A percentile compares a stretch with the other conserved stretches of the same genome.
phyloP scores from a whole-genome alignment of 2,113 vertebrate species.

The Azemiops feae region DNA sequence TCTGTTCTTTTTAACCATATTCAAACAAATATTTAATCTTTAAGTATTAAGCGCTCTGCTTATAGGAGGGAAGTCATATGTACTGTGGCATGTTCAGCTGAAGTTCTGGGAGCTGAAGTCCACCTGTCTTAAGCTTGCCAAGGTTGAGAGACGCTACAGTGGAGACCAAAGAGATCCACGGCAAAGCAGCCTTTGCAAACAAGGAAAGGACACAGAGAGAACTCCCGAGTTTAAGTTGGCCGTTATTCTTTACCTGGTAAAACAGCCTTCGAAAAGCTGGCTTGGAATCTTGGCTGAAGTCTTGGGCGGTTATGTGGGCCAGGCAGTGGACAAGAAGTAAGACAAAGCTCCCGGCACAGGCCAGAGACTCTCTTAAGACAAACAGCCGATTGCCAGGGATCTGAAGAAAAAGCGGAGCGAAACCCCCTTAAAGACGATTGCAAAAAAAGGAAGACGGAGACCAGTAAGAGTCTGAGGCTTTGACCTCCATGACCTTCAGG shows the following conservation, averaged over 20 bases:
- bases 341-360: constrained; percentile 78
- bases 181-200: background rate
- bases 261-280: constrained; percentile 78
- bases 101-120: background rate
- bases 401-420: constrained; percentile 57
- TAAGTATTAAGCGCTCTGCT: background rate
- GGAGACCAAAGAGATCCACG: background rate
- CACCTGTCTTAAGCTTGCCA: background rate
- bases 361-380: constrained; percentile 75
- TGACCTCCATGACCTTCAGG: background rate
- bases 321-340: constrained; percentile 82
- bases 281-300: constrained; percentile 68
- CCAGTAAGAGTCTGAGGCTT: background rate
- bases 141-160: background rate
- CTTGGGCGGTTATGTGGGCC: constrained; percentile 71
- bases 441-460: background rate
- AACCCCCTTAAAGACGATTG: background rate
- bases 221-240: background rate
- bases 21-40: too few relatives aligned
- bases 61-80: background rate
- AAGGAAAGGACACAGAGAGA: background rate
- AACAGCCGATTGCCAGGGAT: constrained; percentile 71
- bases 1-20: too few relatives aligned
- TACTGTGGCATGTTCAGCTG: background rate
- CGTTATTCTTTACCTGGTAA: constrained; percentile 73